phyloP scores from a whole-genome alignment of 92 coral and sea anemone genomes.

The Epizoanthus ramosus region DNA sequence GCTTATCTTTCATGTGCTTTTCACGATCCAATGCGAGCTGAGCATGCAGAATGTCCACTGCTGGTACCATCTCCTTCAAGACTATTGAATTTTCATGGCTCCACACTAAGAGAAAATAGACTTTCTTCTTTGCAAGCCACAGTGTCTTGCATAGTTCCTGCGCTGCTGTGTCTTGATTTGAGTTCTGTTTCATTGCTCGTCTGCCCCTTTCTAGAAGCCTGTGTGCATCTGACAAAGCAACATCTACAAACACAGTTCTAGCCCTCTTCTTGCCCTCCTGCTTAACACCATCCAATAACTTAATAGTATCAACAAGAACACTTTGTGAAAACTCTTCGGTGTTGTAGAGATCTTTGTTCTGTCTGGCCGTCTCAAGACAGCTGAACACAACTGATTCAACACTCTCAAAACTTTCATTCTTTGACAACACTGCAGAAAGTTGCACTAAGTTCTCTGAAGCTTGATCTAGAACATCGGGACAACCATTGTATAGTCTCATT shows the following conservation, averaged over 20 bases:
- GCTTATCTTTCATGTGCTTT: slow-evolving; percentile 64
- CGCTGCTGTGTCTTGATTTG: slow-evolving; percentile 25
- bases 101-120: slow-evolving; percentile 85
- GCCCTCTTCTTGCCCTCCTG: neutral
- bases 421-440: slow-evolving; percentile 75
- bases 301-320: slow-evolving; percentile 64
- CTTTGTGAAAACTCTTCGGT: slow-evolving; percentile 73
- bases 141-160: slow-evolving; percentile 59
- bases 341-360: slow-evolving; percentile 70
- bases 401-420: slow-evolving; percentile 74
- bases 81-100: slow-evolving; percentile 52
- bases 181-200: slow-evolving; percentile 38
- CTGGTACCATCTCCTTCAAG: slow-evolving; percentile 57
- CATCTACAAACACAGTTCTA: slow-evolving; percentile 52
- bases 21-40: slow-evolving; percentile 43
- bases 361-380: slow-evolving; percentile 63
- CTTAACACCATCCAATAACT: slow-evolving; percentile 55
- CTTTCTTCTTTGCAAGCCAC: slow-evolving; percentile 92
- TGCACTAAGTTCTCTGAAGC: slow-evolving; percentile 62
- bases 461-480: slow-evolving; percentile 67
- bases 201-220: slow-evolving; percentile 68
- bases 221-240: slow-evolving; percentile 82
- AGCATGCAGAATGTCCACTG: slow-evolving; percentile 51
- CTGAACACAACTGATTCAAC: slow-evolving; percentile 67
- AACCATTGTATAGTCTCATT: slow-evolving; percentile 87